Evolutionary conservation across 2,113 vertebrate genomes (phyloP), one percentile per base, ranked within the genome.

Genomic region (Microcebus jonahi): DNA sequence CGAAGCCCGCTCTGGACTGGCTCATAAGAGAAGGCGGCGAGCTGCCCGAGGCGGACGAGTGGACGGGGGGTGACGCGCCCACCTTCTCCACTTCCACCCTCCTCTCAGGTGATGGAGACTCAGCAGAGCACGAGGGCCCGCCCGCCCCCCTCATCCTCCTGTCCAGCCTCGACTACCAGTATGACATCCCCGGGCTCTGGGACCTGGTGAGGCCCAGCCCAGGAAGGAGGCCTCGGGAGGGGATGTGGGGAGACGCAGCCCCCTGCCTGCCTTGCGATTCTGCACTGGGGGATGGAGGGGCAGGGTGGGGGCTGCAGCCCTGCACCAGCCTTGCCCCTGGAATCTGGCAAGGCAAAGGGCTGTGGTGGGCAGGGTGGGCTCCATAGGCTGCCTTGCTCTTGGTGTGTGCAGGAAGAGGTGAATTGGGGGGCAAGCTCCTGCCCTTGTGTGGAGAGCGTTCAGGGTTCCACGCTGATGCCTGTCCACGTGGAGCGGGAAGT

Each of bases 101-200:
- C 97, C 98, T 99, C 75, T 99, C 99, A 53, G 99, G 99, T 70
- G 99, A 99, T 42, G 99, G 99, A 0, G 99, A 99, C 98, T 98
- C 98, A 34, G 98, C 98, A 0, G 99, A 99, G 92, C 99, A 98
- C 9, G 98, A 98, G 75, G 97, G 98, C n/a, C 98, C 99, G 27
- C 98, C 98, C 31, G 99, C 99, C 95, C 98, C 99, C 83, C 98
- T 98, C 61, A 98, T 99, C 89, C 96, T 99, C 90, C 99, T 99
- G 87, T 98, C 98, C 82, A 99, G 99, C 96, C 97, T 99, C 0
- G 99, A 99, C 98, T 99, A 99, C 98, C 99, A 99, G 97, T 99
- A 99, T 90, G 99, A 99, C 96, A 98, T 98, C 71, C 98, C 99
- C 63, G 99, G 99, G 79, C 98, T 98, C 96, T 99, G 99, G 97